phyloP scores from a whole-genome alignment of 2,113 vertebrate species.

The Podarcis raffonei region DNA sequence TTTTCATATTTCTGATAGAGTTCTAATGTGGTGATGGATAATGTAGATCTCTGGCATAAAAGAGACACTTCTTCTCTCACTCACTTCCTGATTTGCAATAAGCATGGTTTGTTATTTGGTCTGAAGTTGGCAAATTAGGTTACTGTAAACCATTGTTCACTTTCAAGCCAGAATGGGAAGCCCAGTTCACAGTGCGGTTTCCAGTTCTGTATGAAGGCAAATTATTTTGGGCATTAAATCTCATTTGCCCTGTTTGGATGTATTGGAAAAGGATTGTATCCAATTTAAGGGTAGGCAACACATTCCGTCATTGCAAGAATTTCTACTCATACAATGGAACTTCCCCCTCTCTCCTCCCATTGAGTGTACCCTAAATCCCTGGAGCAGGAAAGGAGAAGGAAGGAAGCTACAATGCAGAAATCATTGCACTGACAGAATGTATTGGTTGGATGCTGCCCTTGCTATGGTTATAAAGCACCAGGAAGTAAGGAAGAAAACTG shows the following conservation, averaged over 20 bases:
- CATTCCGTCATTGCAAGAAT: no score
- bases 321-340: no score
- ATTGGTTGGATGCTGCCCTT: no score
- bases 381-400: no score
- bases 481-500: slow-evolving; percentile 49
- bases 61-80: background rate
- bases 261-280: background rate
- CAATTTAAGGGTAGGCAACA: no score
- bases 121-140: background rate
- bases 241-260: background rate
- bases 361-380: no score
- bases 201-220: background rate
- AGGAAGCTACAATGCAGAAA: no score
- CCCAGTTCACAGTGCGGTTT: background rate
- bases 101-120: background rate
- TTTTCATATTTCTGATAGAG: background rate
- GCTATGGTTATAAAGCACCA: background rate
- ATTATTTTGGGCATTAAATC: background rate
- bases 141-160: no score
- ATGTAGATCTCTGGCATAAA: background rate
- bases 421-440: no score
- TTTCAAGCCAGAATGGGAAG: background rate
- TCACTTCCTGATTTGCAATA: background rate
- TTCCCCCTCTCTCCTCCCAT: no score
- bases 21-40: background rate